Evolutionary conservation across 2,888 invertebrate species (phyloP).

Genomic region (Drosophila multiciliata): DNA sequence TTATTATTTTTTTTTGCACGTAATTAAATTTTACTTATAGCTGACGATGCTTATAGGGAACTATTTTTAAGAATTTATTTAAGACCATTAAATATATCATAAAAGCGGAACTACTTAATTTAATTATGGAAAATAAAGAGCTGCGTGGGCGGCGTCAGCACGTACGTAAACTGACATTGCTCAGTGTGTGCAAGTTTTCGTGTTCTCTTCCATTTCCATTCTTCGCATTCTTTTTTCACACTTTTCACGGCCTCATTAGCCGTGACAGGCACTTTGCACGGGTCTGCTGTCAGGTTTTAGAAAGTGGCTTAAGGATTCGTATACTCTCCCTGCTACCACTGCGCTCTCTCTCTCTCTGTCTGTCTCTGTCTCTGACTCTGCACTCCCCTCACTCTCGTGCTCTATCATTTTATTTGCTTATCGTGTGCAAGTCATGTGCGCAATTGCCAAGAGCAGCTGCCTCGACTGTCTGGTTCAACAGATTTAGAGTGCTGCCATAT

Average conservation of each 20-base stretch:
- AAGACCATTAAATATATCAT: conserved; percentile 67
- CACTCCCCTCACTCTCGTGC: background rate
- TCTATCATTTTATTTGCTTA: background rate
- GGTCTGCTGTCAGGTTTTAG: conserved; percentile 25
- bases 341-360: background rate
- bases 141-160: conserved; percentile 57
- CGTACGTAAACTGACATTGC: conserved; percentile 21
- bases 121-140: conserved; percentile 71
- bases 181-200: conserved; percentile 18
- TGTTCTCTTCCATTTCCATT: background rate
- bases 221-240: conserved; percentile 1
- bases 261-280: conserved; percentile 56
- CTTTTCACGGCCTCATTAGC: conserved; percentile 48
- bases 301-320: conserved; percentile 29
- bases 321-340: background rate
- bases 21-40: conserved; percentile 63
- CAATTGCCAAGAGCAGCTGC: conserved; percentile 51
- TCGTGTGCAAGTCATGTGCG: conserved; percentile 64
- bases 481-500: conserved; percentile 56
- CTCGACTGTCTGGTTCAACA: conserved; percentile 19
- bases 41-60: conserved; percentile 31
- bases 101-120: conserved; percentile 78
- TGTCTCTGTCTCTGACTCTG: background rate
- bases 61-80: conserved; percentile 70
- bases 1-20: conserved; percentile 40